Evolutionary conservation across 1,140 invertebrate genomes (phyloP), one percentile per base, ranked within the genome.

Genomic region (Conopomorpha cramerella): DNA sequence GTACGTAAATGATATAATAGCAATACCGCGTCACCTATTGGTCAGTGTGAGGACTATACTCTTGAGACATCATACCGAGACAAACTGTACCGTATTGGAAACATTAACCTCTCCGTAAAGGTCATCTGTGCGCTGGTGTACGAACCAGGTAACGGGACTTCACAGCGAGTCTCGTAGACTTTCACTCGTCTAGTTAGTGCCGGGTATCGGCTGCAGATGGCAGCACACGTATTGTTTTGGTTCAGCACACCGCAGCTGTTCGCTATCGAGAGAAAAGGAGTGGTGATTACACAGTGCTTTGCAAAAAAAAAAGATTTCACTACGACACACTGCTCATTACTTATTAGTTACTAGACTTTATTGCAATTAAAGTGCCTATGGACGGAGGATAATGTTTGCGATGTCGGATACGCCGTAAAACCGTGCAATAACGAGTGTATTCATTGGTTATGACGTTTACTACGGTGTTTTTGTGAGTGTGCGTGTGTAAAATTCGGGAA

Each of bases 231-330:
- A 52, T 74, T 76, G 70, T 76, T 76, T 71, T 74, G 70, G 55
- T 76, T 54, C 52, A n/a, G n/a, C 64, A 68, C 54, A 61, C 63
- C 66, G 70, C 71, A 76, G 71, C 71, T 76, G 71, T 76, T 76
- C 59, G 67, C 64, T 76, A 76, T 76, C 71, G 62, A 68, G 67
- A 68, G 71, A 70, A 74, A 74, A 76, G 71, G 71, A 76, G 71
- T 76, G 71, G 71, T 76, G 67, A 72, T 68, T 70, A 71, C 55
- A 58, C 47, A 57, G 67, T 66, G 49, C 72, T 68, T 63, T 52
- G 43, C 51, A 52, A 72, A 61, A 64, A 60, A 54, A 50, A 56
- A 59, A 46, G 64, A 64, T 62, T 76, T 74, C 63, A 67, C 61
- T 55, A 76, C 67, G 55, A 59, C 68, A 62, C 43, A 43, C 43